A percentile compares a stretch with the other conserved stretches of the same genome.
phyloP scores from a whole-genome alignment of 2,888 invertebrate genomes.

The Tenthredo distinguenda region DNA sequence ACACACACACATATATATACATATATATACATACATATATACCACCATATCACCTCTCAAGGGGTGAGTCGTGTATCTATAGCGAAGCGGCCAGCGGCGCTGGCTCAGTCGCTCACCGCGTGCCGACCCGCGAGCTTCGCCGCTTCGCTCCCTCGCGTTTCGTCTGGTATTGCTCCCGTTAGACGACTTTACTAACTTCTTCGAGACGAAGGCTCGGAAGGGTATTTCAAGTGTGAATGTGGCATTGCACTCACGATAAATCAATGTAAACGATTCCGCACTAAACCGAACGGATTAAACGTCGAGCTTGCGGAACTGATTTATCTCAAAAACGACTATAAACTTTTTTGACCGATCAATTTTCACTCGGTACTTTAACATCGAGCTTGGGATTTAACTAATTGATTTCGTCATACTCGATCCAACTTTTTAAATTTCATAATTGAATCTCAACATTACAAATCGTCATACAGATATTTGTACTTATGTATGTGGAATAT shows the following conservation, averaged over 20 bases:
- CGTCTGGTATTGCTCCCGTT: not conserved
- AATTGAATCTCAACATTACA: not conserved
- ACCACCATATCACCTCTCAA: constrained; percentile 42
- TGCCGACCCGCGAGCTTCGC: constrained; percentile 70
- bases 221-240: constrained; percentile 12
- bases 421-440: not conserved
- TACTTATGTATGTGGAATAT: not conserved
- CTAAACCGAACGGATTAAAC: not conserved
- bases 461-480: not conserved
- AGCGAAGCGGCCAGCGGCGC: constrained; percentile 71
- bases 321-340: not conserved
- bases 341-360: not conserved
- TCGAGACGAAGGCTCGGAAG: constrained; percentile 11
- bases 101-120: constrained; percentile 72
- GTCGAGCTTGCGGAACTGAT: not conserved
- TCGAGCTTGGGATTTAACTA: not conserved
- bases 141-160: constrained; percentile 37
- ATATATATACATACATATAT: not conserved
- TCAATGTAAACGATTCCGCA: constrained; percentile 26
- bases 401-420: not conserved
- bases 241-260: constrained; percentile 21
- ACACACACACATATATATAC: not conserved
- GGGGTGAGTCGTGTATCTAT: constrained; percentile 59
- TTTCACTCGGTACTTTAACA: not conserved
- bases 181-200: not conserved